Base-by-base conservation (phyloP, 2,797 vertebrate genomes). In the Ficedula albicollis region DNA sequence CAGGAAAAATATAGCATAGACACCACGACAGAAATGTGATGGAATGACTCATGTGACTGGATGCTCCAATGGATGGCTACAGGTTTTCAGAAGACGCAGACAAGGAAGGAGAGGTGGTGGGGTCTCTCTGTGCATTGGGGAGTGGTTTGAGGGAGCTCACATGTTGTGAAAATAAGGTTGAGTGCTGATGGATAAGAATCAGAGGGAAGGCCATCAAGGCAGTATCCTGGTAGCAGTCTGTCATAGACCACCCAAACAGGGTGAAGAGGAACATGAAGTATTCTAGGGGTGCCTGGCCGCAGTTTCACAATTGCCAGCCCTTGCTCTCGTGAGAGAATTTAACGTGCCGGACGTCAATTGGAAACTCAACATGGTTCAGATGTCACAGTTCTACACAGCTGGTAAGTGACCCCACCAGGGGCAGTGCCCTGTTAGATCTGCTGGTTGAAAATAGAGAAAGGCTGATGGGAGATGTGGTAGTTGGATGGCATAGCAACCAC, bases 391-490 rank as follows among this genome's bases (percentile, higher is more conserved):
- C 56, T 23, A 39, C 41, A 25, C 29, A 20, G 18, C 15, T 64
- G 39, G 18, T n/a, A 23, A 54, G 22, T 19, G 56, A 82, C 8
- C 4, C 18, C 6, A 3, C 15, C 0, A 0, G 6, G 38, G 12
- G 2, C 18, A 29, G 12, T 63, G 48, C 29, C 58, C n/a, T 46
- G 22, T 22, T 54, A 27, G 27, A 70, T 5, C 48, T 36, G 18
- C 18, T 38, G 15, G 15, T 6, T 34, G 17, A 13, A 48, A 73
- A 48, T 2, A 41, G 6, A 16, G 16, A 56, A 21, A 17, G 13
- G 11, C 11, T 49, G 11, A 7, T 11, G 11, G 20, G 6, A 56
- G 9, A 30, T 41, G 11, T 23, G 29, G 19, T 43, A 10, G 9
- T 43, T 43, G 34, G 26, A 43, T 26, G 26, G 32, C 4, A 3